Evolutionary conservation across 2,888 invertebrate species (phyloP), one percentile per base, ranked within the genome.

Genomic region (Lithophane ornitopus): DNA sequence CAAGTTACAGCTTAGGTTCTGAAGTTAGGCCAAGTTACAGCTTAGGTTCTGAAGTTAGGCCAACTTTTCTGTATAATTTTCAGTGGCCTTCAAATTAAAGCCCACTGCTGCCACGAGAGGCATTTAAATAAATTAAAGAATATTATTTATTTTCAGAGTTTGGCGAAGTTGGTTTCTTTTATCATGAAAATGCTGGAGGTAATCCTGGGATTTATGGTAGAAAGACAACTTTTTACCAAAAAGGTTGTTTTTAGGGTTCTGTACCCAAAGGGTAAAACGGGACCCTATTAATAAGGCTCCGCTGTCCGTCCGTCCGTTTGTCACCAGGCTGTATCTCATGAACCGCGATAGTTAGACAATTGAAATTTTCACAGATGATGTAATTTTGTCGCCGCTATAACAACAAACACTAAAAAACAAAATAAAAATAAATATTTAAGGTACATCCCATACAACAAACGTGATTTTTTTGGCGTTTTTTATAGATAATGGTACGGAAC

Each of bases 91-190:
- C 73, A 67, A 84, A 77, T 75, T 65, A 76, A 74, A 52, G 58
- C 54, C 39, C 41, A 26, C 19, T 67, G 68, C 62, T 52, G 65
- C 68, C 76, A 39, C 66, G 7, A 74, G 65, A 26, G 46, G 75
- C 68, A 76, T 75, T 86, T 71, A 67, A 82, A 84, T 84, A 84
- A 82, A 84, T 85, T 80, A 73, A 82, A 80, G 62, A 73, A 74
- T 52, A 59, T 73, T 65, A 82, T 84, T 84, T 82, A 76, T 78
- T 59, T 67, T 68, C 58, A 7, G 62, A 74, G 59, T 65, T 70
- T 9, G 12, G 8, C 22, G 11, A 26, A 44, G 46, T 72, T 58
- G 68, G 62, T 70, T 73, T 63, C 54, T 68, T 78, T 76, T 81
- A 59, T 83, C 61, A 41, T 56, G 39, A 39, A 34, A 68, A 69